Conservation (phyloP, 2,797 vertebrate genomes). For the Remorina albescens region DNA sequence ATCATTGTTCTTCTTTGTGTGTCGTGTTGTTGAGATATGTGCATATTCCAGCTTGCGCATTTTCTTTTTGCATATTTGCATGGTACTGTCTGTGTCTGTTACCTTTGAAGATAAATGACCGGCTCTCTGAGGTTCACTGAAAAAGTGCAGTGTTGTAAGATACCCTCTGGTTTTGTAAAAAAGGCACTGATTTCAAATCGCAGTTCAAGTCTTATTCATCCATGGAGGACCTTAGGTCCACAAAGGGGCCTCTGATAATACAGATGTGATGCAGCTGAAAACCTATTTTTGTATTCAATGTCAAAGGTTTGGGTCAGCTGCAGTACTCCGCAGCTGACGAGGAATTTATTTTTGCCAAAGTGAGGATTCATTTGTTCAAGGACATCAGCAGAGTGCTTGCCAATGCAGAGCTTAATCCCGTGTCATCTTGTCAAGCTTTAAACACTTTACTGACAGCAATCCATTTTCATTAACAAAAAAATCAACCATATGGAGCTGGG, state of each 20-base stretch:
- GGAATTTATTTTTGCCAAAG: conserved; percentile 42
- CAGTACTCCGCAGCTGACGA: conserved; percentile 21
- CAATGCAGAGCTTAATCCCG: conserved; percentile 33
- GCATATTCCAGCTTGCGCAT: not conserved
- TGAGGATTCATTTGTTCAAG: conserved; percentile 44
- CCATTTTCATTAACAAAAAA: conserved; percentile 19
- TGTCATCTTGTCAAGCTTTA: conserved; percentile 43
- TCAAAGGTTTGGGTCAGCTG: conserved; percentile 40
- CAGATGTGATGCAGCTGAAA: conserved; percentile 23
- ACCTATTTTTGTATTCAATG: conserved; percentile 29
- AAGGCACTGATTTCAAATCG: conserved; percentile 30
- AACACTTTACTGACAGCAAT: conserved; percentile 15
- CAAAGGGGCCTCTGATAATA: not conserved
- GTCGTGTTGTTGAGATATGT: not conserved
- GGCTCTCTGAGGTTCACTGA: not conserved
- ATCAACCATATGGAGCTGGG: not conserved
- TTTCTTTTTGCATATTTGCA: not conserved
- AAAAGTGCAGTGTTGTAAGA: conserved; percentile 13
- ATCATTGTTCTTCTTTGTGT: not conserved
- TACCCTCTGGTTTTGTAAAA: conserved; percentile 8
- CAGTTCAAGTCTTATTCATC: conserved; percentile 27
- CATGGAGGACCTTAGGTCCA: not conserved
- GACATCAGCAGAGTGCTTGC: conserved; percentile 39
- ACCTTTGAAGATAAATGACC: not conserved
- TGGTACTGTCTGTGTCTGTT: not conserved